Base-by-base conservation (phyloP, 1,140 invertebrate genomes). In the Eumeta japonica region DNA sequence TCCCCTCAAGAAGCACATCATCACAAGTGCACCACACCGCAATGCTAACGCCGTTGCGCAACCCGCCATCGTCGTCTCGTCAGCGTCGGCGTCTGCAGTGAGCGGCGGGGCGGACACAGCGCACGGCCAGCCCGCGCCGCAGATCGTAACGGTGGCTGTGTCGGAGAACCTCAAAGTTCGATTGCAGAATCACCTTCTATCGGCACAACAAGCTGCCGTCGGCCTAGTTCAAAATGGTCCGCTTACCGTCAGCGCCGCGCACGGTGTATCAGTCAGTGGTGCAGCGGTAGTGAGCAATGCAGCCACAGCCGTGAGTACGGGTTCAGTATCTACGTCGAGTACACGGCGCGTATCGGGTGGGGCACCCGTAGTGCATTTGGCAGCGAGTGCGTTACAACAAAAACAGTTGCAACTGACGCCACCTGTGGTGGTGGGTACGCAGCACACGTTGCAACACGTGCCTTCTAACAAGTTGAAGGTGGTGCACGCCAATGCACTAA, bases 91-190 rank as follows among this genome's bases (percentile, higher is more conserved):
- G 20, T 15, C 27, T 19, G 12, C 34, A 18, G 17, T 32, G 37
- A 16, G 35, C 28, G 35, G 33, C 30, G 39, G 35, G 12, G 14
- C 28, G 12, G 32, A 30, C 7, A 3, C 43, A n/a, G 9, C 38
- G 15, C 3, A 12, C 11, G 13, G 11, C 55, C 19, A 16, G 41
- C 16, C 57, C 54, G 36, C 63, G 36, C 64, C 62, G 16, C 68
- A 70, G 34, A 50, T 73, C 3, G 58, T 75, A 1, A 71, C 72
- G 0, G 64, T 74, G 12, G 62, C 73, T 3, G 65, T 76, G 3
- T 61, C 65, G 3, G 73, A 76, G 18, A 61, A 59, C 9, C 28
- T 76, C 10, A 74, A 74, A 61, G 58, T 72, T 4, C 60, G 66
- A 0, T 43, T 71, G 4, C 58, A 63, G 30, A 66, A 55, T 41